Base-by-base conservation (phyloP, 2,113 vertebrate genomes). In the Zosterops borbonicus region DNA sequence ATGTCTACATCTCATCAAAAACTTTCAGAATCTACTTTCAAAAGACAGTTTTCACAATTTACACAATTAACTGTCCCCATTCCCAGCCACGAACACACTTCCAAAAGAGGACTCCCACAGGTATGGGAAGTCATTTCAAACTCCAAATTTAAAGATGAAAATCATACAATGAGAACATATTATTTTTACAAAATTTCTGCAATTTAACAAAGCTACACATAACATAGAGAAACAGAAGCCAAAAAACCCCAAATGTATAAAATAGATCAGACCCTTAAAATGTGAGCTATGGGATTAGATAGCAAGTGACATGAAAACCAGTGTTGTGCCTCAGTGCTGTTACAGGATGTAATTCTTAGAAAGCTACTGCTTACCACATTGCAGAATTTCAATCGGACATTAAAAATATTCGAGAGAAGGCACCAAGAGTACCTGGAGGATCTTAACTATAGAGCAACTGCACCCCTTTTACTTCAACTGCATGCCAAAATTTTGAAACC, bases 211-310 rank as follows among this genome's bases (percentile, higher is more conserved):
- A 75, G 25, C 39, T 79, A 59, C 9, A 67, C 5, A 58, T 16
- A 67, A 12, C 0, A 0, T 2, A 50, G 24, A 9, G 4, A 75
- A 82, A 82, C 14, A 44, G 18, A 76, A 22, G 22, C 24, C 60
- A 65, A 83, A 83, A 75, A 17, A 1, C 0, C 4, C 11, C 37
- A 50, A 58, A 17, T 13, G 7, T 35, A 52, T 50, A 77, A 69
- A 65, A 78, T 37, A 3, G 12, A 58, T 52, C 27, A 69, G 37
- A 53, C 6, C 8, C 42, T 37, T 50, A 71, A 59, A 93, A 71
- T 23, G 47, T 42, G 11, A 86, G 39, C 2, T 3, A 23, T 37
- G 25, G 28, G 28, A n/a, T 35, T n/a, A 82, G 9, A 71, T 1
- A 67, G 5, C 17, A 92, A 77, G 46, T 28, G 27, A 79, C 18